A percentile compares a stretch with the other conserved stretches of the same genome.
phyloP scores from a whole-genome alignment of 2,113 vertebrate genomes.

The Nyctibius bracteatus region DNA sequence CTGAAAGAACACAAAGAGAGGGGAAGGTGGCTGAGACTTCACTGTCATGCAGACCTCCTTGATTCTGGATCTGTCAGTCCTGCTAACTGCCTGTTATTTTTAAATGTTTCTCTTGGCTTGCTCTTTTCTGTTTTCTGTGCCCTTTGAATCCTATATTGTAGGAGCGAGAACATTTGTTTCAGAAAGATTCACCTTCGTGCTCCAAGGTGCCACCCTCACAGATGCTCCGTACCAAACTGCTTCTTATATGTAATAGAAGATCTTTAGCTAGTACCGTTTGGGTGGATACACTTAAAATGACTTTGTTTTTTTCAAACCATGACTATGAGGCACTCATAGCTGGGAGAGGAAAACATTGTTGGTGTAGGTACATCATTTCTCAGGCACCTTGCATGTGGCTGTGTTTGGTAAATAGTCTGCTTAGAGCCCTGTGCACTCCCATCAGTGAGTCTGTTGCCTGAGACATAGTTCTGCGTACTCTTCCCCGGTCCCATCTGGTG shows the following conservation, averaged over 20 bases:
- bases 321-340: neutral
- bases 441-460: neutral
- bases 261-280: neutral
- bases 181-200: fast-evolving
- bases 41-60: neutral
- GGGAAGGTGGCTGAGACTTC: neutral
- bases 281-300: neutral
- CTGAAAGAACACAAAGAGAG: neutral
- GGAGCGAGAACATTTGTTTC: neutral
- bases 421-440: neutral
- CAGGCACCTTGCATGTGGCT: neutral
- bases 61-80: neutral
- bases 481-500: neutral
- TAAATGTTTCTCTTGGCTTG: neutral
- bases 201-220: neutral
- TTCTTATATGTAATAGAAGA: neutral
- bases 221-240: neutral
- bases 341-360: neutral
- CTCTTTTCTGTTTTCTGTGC: neutral
- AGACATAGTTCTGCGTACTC: neutral
- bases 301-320: neutral
- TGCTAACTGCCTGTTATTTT: neutral
- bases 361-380: neutral
- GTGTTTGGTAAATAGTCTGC: neutral
- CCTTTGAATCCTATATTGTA: neutral